Evolutionary conservation across 2,888 invertebrate species (phyloP).

Genomic region (Schizotus pectinicornis): DNA sequence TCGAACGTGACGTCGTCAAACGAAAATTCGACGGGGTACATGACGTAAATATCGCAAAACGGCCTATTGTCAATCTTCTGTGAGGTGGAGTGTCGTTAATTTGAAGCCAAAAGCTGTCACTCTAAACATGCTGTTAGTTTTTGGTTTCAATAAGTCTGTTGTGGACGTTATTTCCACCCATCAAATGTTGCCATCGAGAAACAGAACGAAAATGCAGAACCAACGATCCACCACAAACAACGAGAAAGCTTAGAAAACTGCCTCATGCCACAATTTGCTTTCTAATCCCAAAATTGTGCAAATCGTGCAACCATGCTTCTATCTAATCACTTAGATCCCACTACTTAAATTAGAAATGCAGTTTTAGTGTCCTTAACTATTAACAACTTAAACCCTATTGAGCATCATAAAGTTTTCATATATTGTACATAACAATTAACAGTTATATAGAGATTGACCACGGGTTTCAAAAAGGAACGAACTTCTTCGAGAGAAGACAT

Average conservation of each 20-base stretch:
- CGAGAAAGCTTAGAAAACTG: conserved; percentile 14
- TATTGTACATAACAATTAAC: conserved; percentile 13
- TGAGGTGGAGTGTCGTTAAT: conserved; percentile 43
- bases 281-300: conserved; percentile 25
- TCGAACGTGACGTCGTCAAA: conserved; percentile 21
- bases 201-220: neutral
- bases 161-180: conserved; percentile 4
- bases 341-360: conserved; percentile 24
- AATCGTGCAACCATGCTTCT: conserved; percentile 32
- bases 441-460: conserved; percentile 1
- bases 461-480: conserved; percentile 13
- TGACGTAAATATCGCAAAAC: conserved; percentile 52
- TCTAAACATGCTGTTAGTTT: conserved; percentile 17
- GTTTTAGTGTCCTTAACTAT: conserved; percentile 9
- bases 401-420: conserved; percentile 5
- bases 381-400: conserved; percentile 19
- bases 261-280: conserved; percentile 31
- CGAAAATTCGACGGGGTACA: conserved; percentile 43
- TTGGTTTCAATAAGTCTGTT: conserved; percentile 11
- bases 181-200: neutral
- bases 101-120: conserved; percentile 20
- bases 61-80: conserved; percentile 46
- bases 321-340: conserved; percentile 14
- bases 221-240: conserved; percentile 22
- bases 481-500: neutral